Evolutionary conservation across 2,888 invertebrate genomes (phyloP), one percentile per base, ranked within the genome.

Genomic region (Thereva nobilitata): DNA sequence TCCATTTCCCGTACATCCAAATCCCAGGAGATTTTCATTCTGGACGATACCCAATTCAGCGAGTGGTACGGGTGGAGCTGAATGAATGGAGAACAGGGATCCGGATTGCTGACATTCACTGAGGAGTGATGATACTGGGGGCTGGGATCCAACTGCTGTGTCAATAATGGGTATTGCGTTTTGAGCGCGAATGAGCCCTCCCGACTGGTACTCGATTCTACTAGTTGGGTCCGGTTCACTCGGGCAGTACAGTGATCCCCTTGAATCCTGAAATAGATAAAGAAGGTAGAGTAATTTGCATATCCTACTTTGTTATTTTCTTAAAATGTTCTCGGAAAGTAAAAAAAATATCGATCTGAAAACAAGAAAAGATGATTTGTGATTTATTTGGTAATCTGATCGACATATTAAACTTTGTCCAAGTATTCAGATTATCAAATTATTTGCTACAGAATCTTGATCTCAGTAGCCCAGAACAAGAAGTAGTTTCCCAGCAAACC

Each of bases 81-180:
- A 89, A 73, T 88, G 88, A 71, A 89, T 85, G 9, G 89, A 89
- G 75, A 88, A 82, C 53, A 88, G 76, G 0, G 89, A 89, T 0
- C 87, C 86, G 4, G 84, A 74, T 34, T 77, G 73, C 23, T 76
- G 74, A 59, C 76, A 74, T 66, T 76, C 76, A 67, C 73, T 74
- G 71, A 75, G 75, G 67, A 74, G 69, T 50, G 68, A 69, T 63
- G 69, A 37, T 49, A 73, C 74, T 55, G 75, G 72, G 52, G 74
- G 74, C 64, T 74, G 76, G 57, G 76, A 77, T 71, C 76, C 68
- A 66, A 68, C 64, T 42, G 68, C 61, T 65, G 67, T 42, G 65
- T 67, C 69, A 68, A 68, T 68, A 70, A 70, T 70, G 71, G 73
- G 70, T 66, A 72, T 72, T 72, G 72, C 73, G 69, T 69, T 73